Base-by-base conservation (phyloP, 2,797 vertebrate species). In the Spinibarbus caldwelli region DNA sequence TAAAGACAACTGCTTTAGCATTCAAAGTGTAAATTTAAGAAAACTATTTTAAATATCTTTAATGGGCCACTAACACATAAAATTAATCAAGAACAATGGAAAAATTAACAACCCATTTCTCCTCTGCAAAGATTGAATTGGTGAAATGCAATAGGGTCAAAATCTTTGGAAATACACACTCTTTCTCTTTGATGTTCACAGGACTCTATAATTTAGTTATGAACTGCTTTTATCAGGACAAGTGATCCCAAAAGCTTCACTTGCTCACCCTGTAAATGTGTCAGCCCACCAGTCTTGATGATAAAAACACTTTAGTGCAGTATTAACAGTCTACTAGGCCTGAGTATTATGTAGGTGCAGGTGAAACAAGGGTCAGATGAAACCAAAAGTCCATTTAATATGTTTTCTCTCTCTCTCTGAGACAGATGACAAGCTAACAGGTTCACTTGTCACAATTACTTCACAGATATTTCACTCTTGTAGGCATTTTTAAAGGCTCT, bases 311-410 rank as follows among this genome's bases (percentile, higher is more conserved):
- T 72, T 80, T 57, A 86, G 14, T 68, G 77, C 70, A 47, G 78
- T 83, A 86, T 88, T 86, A 86, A 88, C 71, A 84, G 68, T 84
- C 67, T 31, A 49, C 36, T 68, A 47, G 64, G 26, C 17, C 73
- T 82, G 70, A 34, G 36, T 43, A 31, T 83, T 68, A 57, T 31
- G 21, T 57, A 9, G 67, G 17, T 45, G 43, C 72, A 82, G 79
- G 73, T 85, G 80, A 87, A 54, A 64, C 15, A n/a, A 54, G 17
- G 82, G 83, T 85, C 78, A 80, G 85, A 45, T 10, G 43, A 81
- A 84, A 88, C 52, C n/a, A 10, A 43, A 85, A 72, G 82, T 45
- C 73, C n/a, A 23, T 83, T 83, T 83, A 43, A 86, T 83, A 26
- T 31, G 36, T 57, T 54, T 76, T 75, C 8, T 19, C 8, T 62